Conservation (phyloP, 2,797 vertebrate genomes). For the Macroramphosus scolopax region DNA sequence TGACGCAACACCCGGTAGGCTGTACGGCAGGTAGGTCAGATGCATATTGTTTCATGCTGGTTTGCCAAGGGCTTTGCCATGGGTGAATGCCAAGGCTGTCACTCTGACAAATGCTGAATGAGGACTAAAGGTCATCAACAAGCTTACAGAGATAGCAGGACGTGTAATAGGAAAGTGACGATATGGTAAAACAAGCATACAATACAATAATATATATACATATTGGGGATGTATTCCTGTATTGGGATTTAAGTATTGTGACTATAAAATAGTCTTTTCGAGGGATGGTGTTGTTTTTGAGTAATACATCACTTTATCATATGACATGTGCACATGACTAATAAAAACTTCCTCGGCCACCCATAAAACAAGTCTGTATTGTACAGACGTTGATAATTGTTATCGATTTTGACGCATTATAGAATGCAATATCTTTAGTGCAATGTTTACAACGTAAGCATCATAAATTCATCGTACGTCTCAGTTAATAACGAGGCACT, state of each 20-base stretch:
- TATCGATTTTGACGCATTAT: slow-evolving; percentile 39
- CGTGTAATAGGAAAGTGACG: slow-evolving; percentile 10
- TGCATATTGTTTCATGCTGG: slow-evolving; percentile 40
- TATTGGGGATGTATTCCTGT: too few species aligned
- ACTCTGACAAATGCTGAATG: slow-evolving; percentile 35
- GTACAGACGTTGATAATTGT: slow-evolving; percentile 10
- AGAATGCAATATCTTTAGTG: slow-evolving; percentile 43
- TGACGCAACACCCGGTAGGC: slow-evolving; percentile 24
- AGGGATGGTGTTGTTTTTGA: too few species aligned
- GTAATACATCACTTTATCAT: slow-evolving; percentile 12
- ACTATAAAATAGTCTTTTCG: too few species aligned
- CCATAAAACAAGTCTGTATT: slow-evolving; percentile 17
- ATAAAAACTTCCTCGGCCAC: slow-evolving; percentile 3
- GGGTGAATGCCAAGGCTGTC: slow-evolving; percentile 59
- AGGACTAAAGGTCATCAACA: slow-evolving; percentile 15
- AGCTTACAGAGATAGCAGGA: slow-evolving; percentile 14
- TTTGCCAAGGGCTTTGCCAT: slow-evolving; percentile 42
- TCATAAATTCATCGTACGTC: slow-evolving; percentile 51
- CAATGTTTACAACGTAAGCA: slow-evolving; percentile 36
- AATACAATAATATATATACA: too few species aligned
- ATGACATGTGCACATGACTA: slow-evolving; percentile 10
- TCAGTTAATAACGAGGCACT: slow-evolving; percentile 54
- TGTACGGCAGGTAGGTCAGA: slow-evolving; percentile 42
- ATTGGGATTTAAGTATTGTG: too few species aligned
- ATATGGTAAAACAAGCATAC: background rate